These are phyloP conservation scores for Mizuhopecten yessoensis DNA, from an alignment of 1,140 invertebrate genomes.

Conservation along the genomic window DNA sequence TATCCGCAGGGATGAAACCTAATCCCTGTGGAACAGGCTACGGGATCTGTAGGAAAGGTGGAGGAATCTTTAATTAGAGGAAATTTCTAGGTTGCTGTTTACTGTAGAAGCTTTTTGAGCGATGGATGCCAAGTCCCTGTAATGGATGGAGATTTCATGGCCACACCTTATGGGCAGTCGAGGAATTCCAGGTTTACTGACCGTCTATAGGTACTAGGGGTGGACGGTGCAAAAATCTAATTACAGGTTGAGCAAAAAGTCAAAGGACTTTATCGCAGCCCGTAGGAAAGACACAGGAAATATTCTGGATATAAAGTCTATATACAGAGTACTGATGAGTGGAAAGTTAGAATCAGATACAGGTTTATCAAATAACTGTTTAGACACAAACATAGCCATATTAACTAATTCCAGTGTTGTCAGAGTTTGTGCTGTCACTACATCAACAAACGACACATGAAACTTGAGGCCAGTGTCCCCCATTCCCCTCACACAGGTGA, in stretches of 20 bases:
- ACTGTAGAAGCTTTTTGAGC: neutral
- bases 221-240: constrained; percentile 21
- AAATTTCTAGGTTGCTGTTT: constrained; percentile 34
- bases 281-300: neutral
- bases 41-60: neutral
- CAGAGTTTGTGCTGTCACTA: neutral
- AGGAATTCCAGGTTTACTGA: neutral
- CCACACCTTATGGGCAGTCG: neutral
- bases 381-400: constrained; percentile 25
- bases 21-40: neutral
- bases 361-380: constrained; percentile 29
- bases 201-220: neutral
- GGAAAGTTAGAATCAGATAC: constrained; percentile 5
- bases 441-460: constrained; percentile 21
- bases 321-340: constrained; percentile 5
- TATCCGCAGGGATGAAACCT: neutral
- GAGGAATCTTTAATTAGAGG: neutral
- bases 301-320: neutral
- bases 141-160: neutral
- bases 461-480: neutral
- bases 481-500: constrained; percentile 11
- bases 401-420: constrained; percentile 38
- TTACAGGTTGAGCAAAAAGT: neutral
- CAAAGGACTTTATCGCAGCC: neutral
- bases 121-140: neutral